Percentiles rank a stretch among this genome's conserved stretches.
phyloP scores from a whole-genome alignment of 2,888 invertebrate species.

The Tyria jacobaeae region DNA sequence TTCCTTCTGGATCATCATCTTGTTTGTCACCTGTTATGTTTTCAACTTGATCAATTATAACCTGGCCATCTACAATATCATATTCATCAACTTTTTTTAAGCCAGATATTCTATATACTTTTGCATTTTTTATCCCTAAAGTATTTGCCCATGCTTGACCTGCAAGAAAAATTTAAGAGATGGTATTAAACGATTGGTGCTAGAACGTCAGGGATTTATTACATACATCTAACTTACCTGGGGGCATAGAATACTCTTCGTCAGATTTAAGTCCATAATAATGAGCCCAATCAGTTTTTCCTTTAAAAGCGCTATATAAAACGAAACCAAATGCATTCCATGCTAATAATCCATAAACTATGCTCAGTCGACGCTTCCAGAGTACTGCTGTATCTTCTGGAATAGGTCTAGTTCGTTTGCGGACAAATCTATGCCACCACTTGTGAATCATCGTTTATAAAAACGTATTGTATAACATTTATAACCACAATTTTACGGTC shows the following conservation, averaged over 20 bases:
- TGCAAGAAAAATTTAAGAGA: constrained; percentile 61
- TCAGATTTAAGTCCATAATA: constrained; percentile 88
- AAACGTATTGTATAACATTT: constrained; percentile 28
- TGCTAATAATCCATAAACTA: constrained; percentile 88
- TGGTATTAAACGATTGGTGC: background rate
- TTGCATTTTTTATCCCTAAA: constrained; percentile 86
- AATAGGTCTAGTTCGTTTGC: constrained; percentile 77
- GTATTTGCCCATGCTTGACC: constrained; percentile 86
- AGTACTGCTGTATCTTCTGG: constrained; percentile 79
- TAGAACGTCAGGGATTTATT: background rate
- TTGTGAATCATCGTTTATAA: constrained; percentile 62
- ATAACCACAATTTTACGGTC: constrained; percentile 19
- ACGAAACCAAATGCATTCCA: constrained; percentile 91
- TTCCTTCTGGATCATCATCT: background rate
- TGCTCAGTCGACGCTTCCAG: constrained; percentile 88
- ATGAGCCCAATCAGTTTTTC: constrained; percentile 89
- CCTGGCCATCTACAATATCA: constrained; percentile 76
- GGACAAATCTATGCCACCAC: constrained; percentile 78
- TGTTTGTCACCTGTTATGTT: background rate
- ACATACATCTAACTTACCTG: constrained; percentile 76
- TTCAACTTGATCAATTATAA: constrained; percentile 26
- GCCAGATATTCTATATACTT: constrained; percentile 85
- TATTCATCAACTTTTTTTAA: constrained; percentile 79
- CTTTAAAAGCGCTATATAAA: constrained; percentile 85
- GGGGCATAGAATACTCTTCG: constrained; percentile 84